phyloP scores from a whole-genome alignment of 2,888 invertebrate species.

The Drosophila cognata region DNA sequence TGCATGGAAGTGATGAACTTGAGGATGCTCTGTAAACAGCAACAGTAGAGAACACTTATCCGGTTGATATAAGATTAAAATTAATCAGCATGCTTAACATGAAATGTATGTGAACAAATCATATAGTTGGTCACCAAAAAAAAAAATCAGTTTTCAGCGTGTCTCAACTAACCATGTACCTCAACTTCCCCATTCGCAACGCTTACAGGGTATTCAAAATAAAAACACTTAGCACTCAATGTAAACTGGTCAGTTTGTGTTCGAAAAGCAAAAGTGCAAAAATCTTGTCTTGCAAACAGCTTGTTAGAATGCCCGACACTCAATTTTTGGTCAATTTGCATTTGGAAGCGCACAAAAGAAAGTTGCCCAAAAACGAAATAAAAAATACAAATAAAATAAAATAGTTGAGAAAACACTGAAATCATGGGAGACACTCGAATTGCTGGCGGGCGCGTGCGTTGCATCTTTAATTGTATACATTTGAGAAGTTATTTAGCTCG shows the following conservation, averaged over 20 bases:
- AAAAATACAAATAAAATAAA: constrained; percentile 13
- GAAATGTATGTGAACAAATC: neutral
- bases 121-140: neutral
- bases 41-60: neutral
- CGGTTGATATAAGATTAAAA: neutral
- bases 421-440: constrained; percentile 49
- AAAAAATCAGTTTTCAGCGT: neutral
- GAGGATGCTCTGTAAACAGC: constrained; percentile 1
- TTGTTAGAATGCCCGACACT: constrained; percentile 67
- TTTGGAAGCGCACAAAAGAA: constrained; percentile 71
- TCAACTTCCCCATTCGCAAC: neutral
- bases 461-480: constrained; percentile 77
- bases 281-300: constrained; percentile 27
- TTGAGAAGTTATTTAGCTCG: constrained; percentile 58
- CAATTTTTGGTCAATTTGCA: constrained; percentile 66
- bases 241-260: neutral
- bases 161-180: neutral
- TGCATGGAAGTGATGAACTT: neutral
- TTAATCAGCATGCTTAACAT: neutral
- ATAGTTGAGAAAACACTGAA: constrained; percentile 39
- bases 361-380: constrained; percentile 53
- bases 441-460: constrained; percentile 70
- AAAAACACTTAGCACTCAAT: constrained; percentile 35
- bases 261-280: constrained; percentile 73
- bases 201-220: constrained; percentile 28